Evolutionary conservation across 1,140 invertebrate species (phyloP), one percentile per base, ranked within the genome.

Genomic region (Penaeus indicus): DNA sequence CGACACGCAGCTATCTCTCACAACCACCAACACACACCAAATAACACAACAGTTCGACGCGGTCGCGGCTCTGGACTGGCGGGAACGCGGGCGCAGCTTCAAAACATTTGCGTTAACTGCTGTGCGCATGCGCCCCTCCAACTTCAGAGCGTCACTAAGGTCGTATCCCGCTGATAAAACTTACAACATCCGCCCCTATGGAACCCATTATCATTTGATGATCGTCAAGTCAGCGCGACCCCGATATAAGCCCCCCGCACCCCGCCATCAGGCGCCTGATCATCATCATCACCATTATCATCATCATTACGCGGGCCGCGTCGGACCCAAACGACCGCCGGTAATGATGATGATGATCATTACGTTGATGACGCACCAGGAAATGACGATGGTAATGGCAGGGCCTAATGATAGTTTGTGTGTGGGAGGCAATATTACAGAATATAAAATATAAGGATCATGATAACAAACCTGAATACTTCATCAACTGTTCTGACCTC

Each of bases 291-390:
- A 91, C 83, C 89, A 89, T 91, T 88, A 91, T 90, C 85, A 91
- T 90, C 83, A 90, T 90, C 88, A 91, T 89, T 90, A 85, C 89
- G 38, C 84, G 62, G 89, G 84, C 86, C 86, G 80, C 88, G 75
- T 54, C 79, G 77, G 88, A 87, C 85, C 77, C 88, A 90, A 90
- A 90, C 86, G 89, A 86, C 78, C 86, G 62, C 72, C 75, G 84
- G 88, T 90, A 90, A 90, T 90, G 90, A 91, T 91, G 86, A 90
- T 91, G 54, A 91, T 91, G 84, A 91, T 91, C 90, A 91, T 90
- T 91, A 91, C 84, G 75, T 85, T 90, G 90, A 91, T 91, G 90
- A 90, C 87, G 84, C 89, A 82, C 67, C 86, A 86, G 90, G 82
- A 91, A 90, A 91, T 90, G 90, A 89, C 82, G 75, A 78, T 87